Base-by-base conservation (phyloP, 2,797 vertebrate species). In the Leptatherina wallacei region DNA sequence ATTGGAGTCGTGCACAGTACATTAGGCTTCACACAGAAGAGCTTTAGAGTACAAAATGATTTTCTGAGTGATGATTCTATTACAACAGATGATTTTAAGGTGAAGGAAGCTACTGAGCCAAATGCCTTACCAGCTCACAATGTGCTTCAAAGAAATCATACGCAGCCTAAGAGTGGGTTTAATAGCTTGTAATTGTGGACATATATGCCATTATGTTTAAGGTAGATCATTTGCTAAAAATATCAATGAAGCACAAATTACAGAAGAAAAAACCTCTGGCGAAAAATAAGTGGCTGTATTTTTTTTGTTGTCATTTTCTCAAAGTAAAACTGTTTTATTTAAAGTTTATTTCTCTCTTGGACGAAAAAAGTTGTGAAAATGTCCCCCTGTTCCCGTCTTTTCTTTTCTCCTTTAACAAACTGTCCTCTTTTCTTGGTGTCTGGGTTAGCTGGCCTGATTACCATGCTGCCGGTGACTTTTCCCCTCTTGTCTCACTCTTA, bases 391-490 rank as follows among this genome's bases (percentile, higher is more conserved):
- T 18, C 52, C 22, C 14, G 36, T 49, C 67, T 52, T 69, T 20
- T 70, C 59, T 71, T 76, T 84, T 78, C 89, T 88, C 78, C 82
- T 87, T 88, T 89, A 89, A 93, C 90, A 91, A 92, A 92, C 92
- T 91, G 85, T 61, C 84, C 78, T 88, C 86, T 89, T 88, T 89
- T 84, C 80, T 78, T n/a, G 29, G 75, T 78, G 86, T 87, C 86
- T 89, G 80, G 80, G 85, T 84, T 77, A 87, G 90, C 81, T 6
- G 83, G 65, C 88, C 93, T 95, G 89, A 94, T 95, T 95, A 93
- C 93, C 91, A 95, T 95, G 93, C 94, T 91, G 89, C 85, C 84
- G 75, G 88, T 92, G 93, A 93, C 93, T 94, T 95, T 92, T 92
- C 90, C 92, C 92, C 92, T 93, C 93, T 91, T 87, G 88, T 91